phyloP scores from a whole-genome alignment of 2,113 vertebrate species.

The Vimba vimba region DNA sequence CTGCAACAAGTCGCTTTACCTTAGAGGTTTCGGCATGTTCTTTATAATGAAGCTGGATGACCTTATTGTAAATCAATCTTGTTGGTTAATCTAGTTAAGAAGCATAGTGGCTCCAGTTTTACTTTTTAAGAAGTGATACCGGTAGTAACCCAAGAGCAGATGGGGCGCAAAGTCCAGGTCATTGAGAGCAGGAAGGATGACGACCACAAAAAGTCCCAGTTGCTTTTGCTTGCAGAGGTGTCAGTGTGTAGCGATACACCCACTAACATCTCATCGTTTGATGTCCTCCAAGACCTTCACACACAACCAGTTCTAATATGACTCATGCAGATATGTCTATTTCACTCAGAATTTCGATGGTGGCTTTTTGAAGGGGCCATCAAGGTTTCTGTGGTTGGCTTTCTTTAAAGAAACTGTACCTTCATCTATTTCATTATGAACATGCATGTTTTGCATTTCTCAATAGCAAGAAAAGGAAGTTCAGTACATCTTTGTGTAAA shows the following conservation, averaged over 20 bases:
- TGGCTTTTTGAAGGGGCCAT: slow-evolving; percentile 50
- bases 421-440: slow-evolving; percentile 50
- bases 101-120: background rate
- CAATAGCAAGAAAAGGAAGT: background rate
- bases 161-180: slow-evolving; percentile 37
- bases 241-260: slow-evolving; percentile 37
- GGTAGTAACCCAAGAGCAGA: slow-evolving; percentile 19
- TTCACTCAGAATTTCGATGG: slow-evolving; percentile 39
- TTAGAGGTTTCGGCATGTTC: background rate
- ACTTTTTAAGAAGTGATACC: background rate
- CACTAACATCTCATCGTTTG: slow-evolving; percentile 51
- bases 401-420: slow-evolving; percentile 58
- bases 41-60: background rate
- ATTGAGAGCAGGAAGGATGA: slow-evolving; percentile 41
- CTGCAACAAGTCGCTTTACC: background rate
- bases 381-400: slow-evolving; percentile 59
- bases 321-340: slow-evolving; percentile 58
- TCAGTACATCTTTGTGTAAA: background rate
- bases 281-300: slow-evolving; percentile 48
- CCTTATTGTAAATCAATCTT: background rate
- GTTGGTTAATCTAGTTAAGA: background rate
- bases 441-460: slow-evolving; percentile 13
- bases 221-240: slow-evolving; percentile 48
- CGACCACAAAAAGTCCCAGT: slow-evolving; percentile 61
- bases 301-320: slow-evolving; percentile 61